Base-by-base conservation (phyloP, 2,888 invertebrate genomes). In the Odontocolon sp. region DNA sequence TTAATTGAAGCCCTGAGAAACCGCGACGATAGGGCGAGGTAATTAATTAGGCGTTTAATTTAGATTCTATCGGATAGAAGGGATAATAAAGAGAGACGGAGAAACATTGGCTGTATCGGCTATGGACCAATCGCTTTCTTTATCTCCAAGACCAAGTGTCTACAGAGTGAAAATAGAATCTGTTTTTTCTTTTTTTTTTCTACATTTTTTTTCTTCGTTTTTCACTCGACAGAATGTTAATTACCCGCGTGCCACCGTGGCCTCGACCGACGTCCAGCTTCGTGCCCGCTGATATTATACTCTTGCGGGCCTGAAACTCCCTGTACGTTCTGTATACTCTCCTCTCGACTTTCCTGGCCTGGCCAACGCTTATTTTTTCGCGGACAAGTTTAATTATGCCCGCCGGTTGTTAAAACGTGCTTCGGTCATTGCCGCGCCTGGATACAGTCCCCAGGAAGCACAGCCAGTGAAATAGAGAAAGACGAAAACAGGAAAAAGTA, bases 11-110 rank as follows among this genome's bases (percentile, higher is more conserved):
- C 70, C 77, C 54, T 45, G 79, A 75, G 80, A 77, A 64, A 72
- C 79, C 72, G 56, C 75, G 72, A 64, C 64, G 72, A 64, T 70
- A 77, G 75, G 77, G 67, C 76, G 78, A 81, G 70, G 73, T 81
- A 85, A 87, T 87, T 87, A 87, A 87, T 87, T 87, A 87, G 82
- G 80, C 82, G 83, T 86, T 86, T 84, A 86, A 87, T 86, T 86
- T 85, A 84, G 86, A 87, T 87, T 81, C 82, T 81, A 86, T 86
- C 85, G 69, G 31, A 18, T 28, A 56, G 21, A 18, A n/a, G 14
- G 21, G 8, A n/a, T 4, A 26, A 31, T n/a, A 28, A 8, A 59
- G 26, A 11, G 50, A 21, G n/a, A 8, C 63, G 64, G n/a, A 31
- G 36, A 50, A 40, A 2, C 18, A 38, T 52, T 61, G 6, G 33